Evolutionary conservation across 2,888 invertebrate species (phyloP), one percentile per base, ranked within the genome.

Genomic region (Deladenus siricidicola): DNA sequence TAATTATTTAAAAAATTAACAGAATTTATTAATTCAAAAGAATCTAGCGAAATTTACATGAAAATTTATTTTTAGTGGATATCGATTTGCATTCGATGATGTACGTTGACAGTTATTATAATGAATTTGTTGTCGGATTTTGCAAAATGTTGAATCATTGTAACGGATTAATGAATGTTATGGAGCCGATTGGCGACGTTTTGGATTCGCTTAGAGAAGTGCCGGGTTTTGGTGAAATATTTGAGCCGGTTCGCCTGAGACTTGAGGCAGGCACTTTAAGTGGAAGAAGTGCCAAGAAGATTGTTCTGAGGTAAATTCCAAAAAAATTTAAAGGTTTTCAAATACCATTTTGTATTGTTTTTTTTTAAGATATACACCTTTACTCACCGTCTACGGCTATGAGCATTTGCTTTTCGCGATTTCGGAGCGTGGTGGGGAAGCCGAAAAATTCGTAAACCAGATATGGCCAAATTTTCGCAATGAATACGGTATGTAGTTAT

Each of bases 401-500:
- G 50, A 50, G 29, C 50, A 50, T 30, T 50, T 49, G 26, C 28
- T 50, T 1, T 50, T 3, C 26, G 50, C 50, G 26, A 10, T 50
- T 10, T 50, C 50, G 3, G 19, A 50, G 28, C 29, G 50, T 28
- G 50, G 26, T n/a, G 8, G 29, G 8, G 19, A 50, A 19, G 21
- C 50, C 8, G 50, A 50, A 23, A 26, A 10, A 28, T 50, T 24
- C 26, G 50, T 50, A 14, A 21, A 50, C 14, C 26, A 19, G 3
- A 50, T 50, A 14, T 50, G 29, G 28, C 21, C 19, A 23, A 50
- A 50, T 50, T 24, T 50, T 8, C 28, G 28, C 29, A 50, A 50
- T 24, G 50, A 50, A 50, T 50, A 50, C 29, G 50, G 50, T 50
- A 24, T 10, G 50, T n/a, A n/a, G n/a, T n/a, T n/a, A n/a, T n/a